Conservation (phyloP, 2,888 invertebrate species). For the Chalcosyrphus nemorum region DNA sequence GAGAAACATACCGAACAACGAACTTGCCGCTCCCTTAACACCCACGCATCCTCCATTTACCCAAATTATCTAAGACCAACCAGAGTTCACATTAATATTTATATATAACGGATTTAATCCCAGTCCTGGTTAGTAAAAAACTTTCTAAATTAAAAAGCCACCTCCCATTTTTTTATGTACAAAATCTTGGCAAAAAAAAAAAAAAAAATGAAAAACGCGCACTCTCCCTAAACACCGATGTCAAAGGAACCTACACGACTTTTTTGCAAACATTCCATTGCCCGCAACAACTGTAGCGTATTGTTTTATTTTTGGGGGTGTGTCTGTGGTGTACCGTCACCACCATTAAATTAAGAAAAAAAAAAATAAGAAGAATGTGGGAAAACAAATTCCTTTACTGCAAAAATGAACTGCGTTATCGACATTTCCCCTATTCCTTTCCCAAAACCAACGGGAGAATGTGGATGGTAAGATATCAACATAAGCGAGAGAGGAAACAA, state of each 20-base stretch:
- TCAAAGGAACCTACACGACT: background rate
- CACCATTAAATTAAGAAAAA: background rate
- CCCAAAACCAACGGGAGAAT: background rate
- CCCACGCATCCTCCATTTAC: background rate
- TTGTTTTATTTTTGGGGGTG: constrained; percentile 16
- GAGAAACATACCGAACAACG: background rate
- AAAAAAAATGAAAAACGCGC: constrained; percentile 22
- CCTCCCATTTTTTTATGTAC: constrained; percentile 39
- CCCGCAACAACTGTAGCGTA: background rate
- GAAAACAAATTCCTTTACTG: constrained; percentile 18
- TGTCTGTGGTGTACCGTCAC: constrained; percentile 3
- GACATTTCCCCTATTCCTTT: background rate
- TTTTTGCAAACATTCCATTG: background rate
- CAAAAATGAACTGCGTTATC: constrained; percentile 2
- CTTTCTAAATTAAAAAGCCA: constrained; percentile 2
- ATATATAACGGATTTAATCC: background rate
- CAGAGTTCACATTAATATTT: background rate
- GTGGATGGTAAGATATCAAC: background rate
- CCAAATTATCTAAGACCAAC: background rate
- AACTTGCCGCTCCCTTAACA: background rate
- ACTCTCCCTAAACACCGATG: constrained; percentile 6
- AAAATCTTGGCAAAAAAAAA: background rate
- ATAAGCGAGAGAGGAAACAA: constrained; percentile 11
- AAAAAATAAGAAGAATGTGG: background rate
- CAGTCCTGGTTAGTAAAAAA: background rate